These are phyloP conservation scores for Diplosoma virens DNA, from an alignment of 23 tunicate species.

Conservation along the genomic window DNA sequence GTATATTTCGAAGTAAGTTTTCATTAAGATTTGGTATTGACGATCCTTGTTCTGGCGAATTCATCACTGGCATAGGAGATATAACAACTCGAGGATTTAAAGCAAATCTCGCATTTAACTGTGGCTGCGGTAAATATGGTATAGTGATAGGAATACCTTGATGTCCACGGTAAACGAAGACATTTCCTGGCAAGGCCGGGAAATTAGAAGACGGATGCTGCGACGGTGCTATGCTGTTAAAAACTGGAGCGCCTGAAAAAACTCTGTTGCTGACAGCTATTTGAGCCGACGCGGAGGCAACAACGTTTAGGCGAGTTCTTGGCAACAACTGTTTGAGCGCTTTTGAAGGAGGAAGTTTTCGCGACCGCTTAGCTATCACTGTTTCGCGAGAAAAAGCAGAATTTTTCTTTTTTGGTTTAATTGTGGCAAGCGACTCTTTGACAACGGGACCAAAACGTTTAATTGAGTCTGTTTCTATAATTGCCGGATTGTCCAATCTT, in stretches of 20 bases:
- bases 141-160: neutral
- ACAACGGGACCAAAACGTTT: too few species aligned
- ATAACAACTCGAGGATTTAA: constrained; percentile 23
- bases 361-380: neutral
- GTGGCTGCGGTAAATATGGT: neutral
- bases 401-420: too few species aligned
- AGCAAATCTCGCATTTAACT: neutral
- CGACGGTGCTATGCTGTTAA: constrained; percentile 9
- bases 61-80: constrained; percentile 2
- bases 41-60: too few species aligned
- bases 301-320: too few species aligned
- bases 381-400: neutral
- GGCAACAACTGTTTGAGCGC: too few species aligned
- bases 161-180: neutral
- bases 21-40: too few species aligned
- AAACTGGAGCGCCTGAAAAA: neutral
- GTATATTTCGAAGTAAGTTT: too few species aligned
- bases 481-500: too few species aligned
- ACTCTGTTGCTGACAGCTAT: neutral
- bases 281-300: too few species aligned
- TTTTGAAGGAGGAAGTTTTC: neutral
- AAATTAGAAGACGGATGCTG: neutral
- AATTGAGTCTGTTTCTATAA: too few species aligned
- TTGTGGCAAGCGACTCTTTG: too few species aligned
- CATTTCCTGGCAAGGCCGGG: neutral